phyloP scores from a whole-genome alignment of 2,888 invertebrate species.

The Orthonychiurus folsomi region DNA sequence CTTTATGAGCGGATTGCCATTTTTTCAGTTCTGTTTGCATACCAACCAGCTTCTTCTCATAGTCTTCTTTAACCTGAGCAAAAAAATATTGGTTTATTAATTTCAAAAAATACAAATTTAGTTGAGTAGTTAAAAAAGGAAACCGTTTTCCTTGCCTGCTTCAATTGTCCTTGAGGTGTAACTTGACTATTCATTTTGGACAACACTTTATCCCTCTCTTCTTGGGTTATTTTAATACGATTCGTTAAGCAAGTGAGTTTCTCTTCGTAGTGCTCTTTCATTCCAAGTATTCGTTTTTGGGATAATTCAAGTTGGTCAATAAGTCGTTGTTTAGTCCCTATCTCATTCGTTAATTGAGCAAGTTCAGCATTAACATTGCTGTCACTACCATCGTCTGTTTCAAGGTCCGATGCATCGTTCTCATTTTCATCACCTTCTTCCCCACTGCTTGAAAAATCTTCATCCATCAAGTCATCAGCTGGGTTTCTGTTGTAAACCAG shows the following conservation, averaged over 20 bases:
- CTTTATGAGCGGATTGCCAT: constrained; percentile 75
- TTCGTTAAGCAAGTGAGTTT: constrained; percentile 73
- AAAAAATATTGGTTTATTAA: too few species aligned
- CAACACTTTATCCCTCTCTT: constrained; percentile 64
- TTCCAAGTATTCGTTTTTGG: constrained; percentile 71
- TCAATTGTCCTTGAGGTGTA: neutral
- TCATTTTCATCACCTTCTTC: constrained; percentile 37
- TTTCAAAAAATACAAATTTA: too few species aligned
- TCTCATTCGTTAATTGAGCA: constrained; percentile 81
- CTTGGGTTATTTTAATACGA: constrained; percentile 77
- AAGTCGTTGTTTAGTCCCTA: constrained; percentile 85
- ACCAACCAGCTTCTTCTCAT: constrained; percentile 69
- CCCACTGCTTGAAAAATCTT: constrained; percentile 28
- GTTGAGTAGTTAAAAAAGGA: too few species aligned
- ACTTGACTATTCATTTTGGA: neutral
- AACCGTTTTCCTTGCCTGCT: neutral
- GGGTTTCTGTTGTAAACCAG: neutral
- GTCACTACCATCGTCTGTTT: constrained; percentile 48
- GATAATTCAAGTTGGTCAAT: constrained; percentile 88
- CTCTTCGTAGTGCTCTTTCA: constrained; percentile 86
- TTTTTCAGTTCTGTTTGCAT: constrained; percentile 80
- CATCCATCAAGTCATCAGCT: neutral
- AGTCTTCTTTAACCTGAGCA: constrained; percentile 73
- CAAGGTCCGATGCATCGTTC: constrained; percentile 44
- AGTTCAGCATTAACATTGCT: constrained; percentile 65